Base-by-base conservation (phyloP, 2,888 invertebrate species). In the Yponomeuta evonymella region DNA sequence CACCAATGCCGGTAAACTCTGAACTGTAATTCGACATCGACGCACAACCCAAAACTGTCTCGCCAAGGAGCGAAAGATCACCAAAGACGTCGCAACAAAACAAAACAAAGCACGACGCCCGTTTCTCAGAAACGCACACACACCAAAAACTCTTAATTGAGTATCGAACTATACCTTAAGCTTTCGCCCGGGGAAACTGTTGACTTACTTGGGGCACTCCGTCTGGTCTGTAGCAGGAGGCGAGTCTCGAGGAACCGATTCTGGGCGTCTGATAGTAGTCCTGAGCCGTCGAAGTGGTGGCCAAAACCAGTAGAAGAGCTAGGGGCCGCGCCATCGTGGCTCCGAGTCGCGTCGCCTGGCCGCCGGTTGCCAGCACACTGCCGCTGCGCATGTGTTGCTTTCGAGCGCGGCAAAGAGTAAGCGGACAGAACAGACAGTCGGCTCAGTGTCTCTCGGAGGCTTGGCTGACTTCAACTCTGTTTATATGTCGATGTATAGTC, bases 291-390 rank as follows among this genome's bases (percentile, higher is more conserved):
- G 83, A 75, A 70, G 83, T 73, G 71, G 79, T 75, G 75, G 81
- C 79, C 76, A 86, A 81, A 79, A 87, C 81, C 76, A 36, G 81
- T n/a, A 48, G 69, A 33, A 83, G 83, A 84, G 82, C 79, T 79
- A 75, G 77, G 77, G 77, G 80, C 80, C 82, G 83, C 86, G 85
- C 85, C 66, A 23, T 36, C 81, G 79, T 85, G 79, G 76, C 79
- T 78, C 81, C 84, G 85, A 81, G 86, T 83, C 86, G 85, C 83
- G 70, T 58, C 72, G 58, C 63, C 63, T 30, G 30, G 68, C 71
- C 48, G 66, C 85, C 83, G 81, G 86, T 82, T 86, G 84, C 83
- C 81, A 84, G 83, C 83, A 83, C 86, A 90, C 91, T 90, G 87
- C 81, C 84, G 79, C 75, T 74, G 71, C 36, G 70, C 70, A 65